Percentiles rank a stretch among this genome's conserved stretches.
These are phyloP conservation scores for Halictus quadricinctus DNA, from an alignment of 2,888 invertebrate species.

Conservation along the genomic window DNA sequence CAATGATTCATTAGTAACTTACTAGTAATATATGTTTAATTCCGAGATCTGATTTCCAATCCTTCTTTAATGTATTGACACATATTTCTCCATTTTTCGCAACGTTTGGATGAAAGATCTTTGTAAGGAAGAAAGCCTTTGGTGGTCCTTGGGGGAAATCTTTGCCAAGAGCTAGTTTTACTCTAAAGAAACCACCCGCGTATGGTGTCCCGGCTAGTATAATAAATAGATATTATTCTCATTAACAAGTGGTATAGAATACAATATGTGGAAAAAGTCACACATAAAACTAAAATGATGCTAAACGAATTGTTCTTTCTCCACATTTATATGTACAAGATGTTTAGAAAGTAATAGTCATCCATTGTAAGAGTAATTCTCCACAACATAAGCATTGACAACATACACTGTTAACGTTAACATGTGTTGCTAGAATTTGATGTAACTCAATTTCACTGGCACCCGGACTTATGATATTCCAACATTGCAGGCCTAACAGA, in stretches of 20 bases:
- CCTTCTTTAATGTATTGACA: conserved; percentile 97
- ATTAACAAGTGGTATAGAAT: neutral
- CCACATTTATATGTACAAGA: neutral
- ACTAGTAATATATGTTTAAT: conserved; percentile 96
- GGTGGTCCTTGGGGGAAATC: conserved; percentile 96
- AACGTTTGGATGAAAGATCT: conserved; percentile 99
- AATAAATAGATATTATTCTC: conserved; percentile 27
- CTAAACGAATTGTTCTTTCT: neutral
- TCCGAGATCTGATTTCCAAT: conserved; percentile 98
- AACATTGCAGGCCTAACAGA: neutral
- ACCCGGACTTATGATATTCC: neutral
- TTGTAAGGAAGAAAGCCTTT: conserved; percentile 96
- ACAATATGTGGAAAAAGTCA: neutral
- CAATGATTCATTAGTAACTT: conserved; percentile 3
- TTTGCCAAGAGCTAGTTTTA: conserved; percentile 94
- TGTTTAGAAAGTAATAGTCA: neutral
- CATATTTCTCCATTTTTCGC: conserved; percentile 97
- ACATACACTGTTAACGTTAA: neutral
- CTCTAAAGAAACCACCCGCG: conserved; percentile 93
- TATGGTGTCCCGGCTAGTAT: conserved; percentile 94
- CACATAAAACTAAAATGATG: neutral
- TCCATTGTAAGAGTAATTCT: neutral
- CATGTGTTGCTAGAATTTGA: neutral
- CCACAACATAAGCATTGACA: neutral
- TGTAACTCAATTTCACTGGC: neutral